A percentile compares a stretch with the other conserved stretches of the same genome.
Evolutionary conservation across 2,888 invertebrate species (phyloP).

Genomic region (Chloromyia formosa): DNA sequence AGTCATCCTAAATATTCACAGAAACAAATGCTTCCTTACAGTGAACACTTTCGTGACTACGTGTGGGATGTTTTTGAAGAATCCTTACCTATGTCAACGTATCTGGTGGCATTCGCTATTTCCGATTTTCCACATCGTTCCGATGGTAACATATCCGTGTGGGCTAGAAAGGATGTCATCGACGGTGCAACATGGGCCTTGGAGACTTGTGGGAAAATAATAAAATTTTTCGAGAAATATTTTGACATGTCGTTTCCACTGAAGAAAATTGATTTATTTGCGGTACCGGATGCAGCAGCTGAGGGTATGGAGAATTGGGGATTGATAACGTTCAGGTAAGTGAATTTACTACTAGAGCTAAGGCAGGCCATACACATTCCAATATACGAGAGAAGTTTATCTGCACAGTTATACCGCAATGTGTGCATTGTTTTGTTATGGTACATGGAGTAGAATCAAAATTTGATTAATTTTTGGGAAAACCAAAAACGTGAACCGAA

Average conservation of each 20-base stretch:
- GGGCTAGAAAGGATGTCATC: conserved; percentile 74
- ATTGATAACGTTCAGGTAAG: conserved; percentile 79
- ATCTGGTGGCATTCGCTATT: conserved; percentile 80
- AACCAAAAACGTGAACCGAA: no score
- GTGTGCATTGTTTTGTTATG: no score
- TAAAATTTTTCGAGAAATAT: conserved; percentile 70
- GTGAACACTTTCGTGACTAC: conserved; percentile 67
- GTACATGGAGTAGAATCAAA: no score
- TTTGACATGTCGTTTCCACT: conserved; percentile 69
- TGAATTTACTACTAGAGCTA: conserved; percentile 56
- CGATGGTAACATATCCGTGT: conserved; percentile 61
- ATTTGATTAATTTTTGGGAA: no score
- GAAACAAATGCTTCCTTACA: conserved; percentile 55
- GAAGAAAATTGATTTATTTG: conserved; percentile 72
- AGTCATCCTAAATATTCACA: background rate
- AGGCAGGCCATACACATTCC: background rate
- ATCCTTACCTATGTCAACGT: conserved; percentile 86
- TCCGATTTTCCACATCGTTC: conserved; percentile 71
- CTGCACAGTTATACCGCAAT: no score
- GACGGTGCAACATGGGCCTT: conserved; percentile 76
- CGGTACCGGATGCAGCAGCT: conserved; percentile 77
- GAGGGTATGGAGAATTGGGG: conserved; percentile 80
- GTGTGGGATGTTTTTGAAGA: conserved; percentile 73
- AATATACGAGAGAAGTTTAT: no score
- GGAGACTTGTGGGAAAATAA: conserved; percentile 73